These are phyloP conservation scores for Ptychochromis oligacanthus DNA, from an alignment of 2,113 vertebrate species.

Conservation along the genomic window DNA sequence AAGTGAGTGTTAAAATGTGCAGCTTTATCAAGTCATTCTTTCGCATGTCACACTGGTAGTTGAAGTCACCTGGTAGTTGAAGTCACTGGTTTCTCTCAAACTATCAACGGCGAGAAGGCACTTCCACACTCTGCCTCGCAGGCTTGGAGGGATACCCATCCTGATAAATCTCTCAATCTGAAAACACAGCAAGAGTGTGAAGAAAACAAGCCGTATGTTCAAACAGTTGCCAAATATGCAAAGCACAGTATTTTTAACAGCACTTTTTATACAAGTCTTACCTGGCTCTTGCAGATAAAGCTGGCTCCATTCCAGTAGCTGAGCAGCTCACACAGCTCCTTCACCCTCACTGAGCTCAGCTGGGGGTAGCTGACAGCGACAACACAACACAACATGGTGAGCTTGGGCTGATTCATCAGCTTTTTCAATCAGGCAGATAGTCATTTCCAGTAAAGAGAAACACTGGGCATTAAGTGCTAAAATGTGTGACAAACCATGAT, in stretches of 20 bases:
- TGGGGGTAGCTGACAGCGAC: slow-evolving; percentile 67
- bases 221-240: neutral
- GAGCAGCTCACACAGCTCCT: slow-evolving; percentile 80
- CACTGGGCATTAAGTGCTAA: neutral
- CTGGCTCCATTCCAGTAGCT: slow-evolving; percentile 81
- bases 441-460: neutral
- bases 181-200: neutral
- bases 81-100: slow-evolving; percentile 57
- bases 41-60: neutral
- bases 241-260: neutral
- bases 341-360: slow-evolving; percentile 69
- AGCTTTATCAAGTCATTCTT: neutral
- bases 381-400: slow-evolving; percentile 17
- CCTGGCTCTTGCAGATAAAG: slow-evolving; percentile 79
- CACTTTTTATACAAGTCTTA: neutral
- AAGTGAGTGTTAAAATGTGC: neutral
- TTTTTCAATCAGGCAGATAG: neutral
- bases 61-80: slow-evolving; percentile 80
- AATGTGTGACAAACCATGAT: neutral
- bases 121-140: slow-evolving; percentile 77
- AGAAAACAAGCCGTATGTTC: neutral
- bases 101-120: slow-evolving; percentile 69
- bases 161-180: slow-evolving; percentile 80
- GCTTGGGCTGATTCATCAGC: neutral
- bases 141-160: slow-evolving; percentile 74